Conservation (phyloP, 2,888 invertebrate genomes). For the Drosophila bunnanda region DNA sequence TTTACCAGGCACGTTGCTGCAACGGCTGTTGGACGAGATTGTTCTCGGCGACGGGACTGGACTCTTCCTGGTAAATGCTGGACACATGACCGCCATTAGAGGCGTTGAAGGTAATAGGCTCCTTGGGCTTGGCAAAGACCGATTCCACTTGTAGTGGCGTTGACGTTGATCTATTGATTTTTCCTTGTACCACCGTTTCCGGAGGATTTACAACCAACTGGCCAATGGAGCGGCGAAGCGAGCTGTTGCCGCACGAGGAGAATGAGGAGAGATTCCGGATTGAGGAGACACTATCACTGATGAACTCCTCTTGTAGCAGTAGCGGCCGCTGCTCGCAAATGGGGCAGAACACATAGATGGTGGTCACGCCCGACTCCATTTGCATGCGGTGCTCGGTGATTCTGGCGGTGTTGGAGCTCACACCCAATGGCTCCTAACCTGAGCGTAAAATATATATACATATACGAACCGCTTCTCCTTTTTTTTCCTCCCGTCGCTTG, state of each 20-base stretch:
- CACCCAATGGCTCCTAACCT: slow-evolving; percentile 8
- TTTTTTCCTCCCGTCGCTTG: neutral
- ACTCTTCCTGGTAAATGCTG: slow-evolving; percentile 82
- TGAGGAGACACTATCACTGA: slow-evolving; percentile 82
- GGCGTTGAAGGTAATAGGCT: slow-evolving; percentile 80
- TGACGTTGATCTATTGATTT: slow-evolving; percentile 82
- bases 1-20: slow-evolving; percentile 71
- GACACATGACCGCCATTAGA: slow-evolving; percentile 80
- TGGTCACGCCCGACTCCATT: slow-evolving; percentile 16
- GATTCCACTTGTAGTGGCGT: slow-evolving; percentile 82
- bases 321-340: slow-evolving; percentile 81
- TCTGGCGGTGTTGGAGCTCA: neutral
- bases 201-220: slow-evolving; percentile 27
- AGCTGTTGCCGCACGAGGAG: slow-evolving; percentile 77
- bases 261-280: slow-evolving; percentile 82
- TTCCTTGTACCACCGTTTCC: slow-evolving; percentile 59
- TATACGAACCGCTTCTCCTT: slow-evolving; percentile 26
- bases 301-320: slow-evolving; percentile 68
- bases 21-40: slow-evolving; percentile 35
- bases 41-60: slow-evolving; percentile 47
- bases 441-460: neutral
- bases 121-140: slow-evolving; percentile 76
- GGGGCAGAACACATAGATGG: slow-evolving; percentile 77
- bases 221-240: slow-evolving; percentile 71
- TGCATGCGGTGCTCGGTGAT: slow-evolving; percentile 8